Conservation (phyloP, 1,140 invertebrate species). For the Drosophila orena region DNA sequence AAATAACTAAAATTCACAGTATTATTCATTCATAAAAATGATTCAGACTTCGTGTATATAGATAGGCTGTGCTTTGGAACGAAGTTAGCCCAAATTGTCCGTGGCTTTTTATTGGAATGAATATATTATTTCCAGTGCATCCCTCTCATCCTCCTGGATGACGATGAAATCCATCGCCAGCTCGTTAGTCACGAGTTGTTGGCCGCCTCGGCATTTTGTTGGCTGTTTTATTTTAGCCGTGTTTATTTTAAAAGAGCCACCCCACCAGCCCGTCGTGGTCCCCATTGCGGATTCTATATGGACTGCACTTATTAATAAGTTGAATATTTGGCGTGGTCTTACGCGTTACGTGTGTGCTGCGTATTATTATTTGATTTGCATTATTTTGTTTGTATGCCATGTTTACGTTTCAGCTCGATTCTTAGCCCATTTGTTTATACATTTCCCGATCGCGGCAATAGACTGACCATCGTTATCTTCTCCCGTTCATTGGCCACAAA, state of each 20-base stretch:
- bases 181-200: slow-evolving; percentile 71
- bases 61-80: no score
- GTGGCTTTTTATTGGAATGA: background rate
- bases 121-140: slow-evolving; percentile 4
- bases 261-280: slow-evolving; percentile 9
- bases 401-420: slow-evolving; percentile 57
- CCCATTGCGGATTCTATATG: slow-evolving; percentile 43
- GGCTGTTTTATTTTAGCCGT: slow-evolving; percentile 54
- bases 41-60: no score
- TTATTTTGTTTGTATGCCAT: slow-evolving; percentile 9
- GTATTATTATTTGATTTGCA: background rate
- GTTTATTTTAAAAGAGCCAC: slow-evolving; percentile 67
- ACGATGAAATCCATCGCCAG: slow-evolving; percentile 47
- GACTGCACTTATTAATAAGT: slow-evolving; percentile 79
- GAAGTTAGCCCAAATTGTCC: no score
- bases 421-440: slow-evolving; percentile 55
- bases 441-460: slow-evolving; percentile 27
- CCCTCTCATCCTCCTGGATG: slow-evolving; percentile 1
- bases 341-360: slow-evolving; percentile 37
- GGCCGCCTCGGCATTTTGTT: slow-evolving; percentile 41
- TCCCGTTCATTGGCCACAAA: slow-evolving; percentile 48
- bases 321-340: slow-evolving; percentile 58
- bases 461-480: slow-evolving; percentile 41
- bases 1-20: no score
- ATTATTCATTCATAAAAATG: no score